Evolutionary conservation across 2,888 invertebrate species (phyloP), one percentile per base, ranked within the genome.

Genomic region (Balanococcus diminutus): DNA sequence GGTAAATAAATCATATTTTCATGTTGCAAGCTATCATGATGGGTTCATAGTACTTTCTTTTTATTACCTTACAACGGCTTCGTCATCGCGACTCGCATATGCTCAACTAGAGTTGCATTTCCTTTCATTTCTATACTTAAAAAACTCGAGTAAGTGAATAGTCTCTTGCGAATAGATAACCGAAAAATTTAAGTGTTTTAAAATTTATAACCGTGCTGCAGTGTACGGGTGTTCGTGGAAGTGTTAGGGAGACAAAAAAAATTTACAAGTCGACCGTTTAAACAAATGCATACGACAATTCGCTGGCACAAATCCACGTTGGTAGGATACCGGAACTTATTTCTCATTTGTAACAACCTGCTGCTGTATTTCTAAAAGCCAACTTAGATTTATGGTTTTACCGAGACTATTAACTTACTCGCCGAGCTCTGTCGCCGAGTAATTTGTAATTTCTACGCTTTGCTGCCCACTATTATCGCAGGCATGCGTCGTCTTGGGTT

Each of bases 391-490:
- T 82, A 82, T 82, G 82, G 82, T 82, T 82, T 82, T 32, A 82
- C 19, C n/a, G 32, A 82, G 31, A 46, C 82, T 51, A 82, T 82
- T 82, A 82, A 82, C 82, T 82, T 51, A 56, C 22, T 82, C 31
- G 19, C n/a, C n/a, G n/a, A n/a, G 22, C 51, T 56, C 56, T 19
- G 75, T n/a, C 32, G 56, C 46, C 56, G 51, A 46, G 82, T 82
- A 82, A 82, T 82, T 82, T 82, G 82, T 82, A 82, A 82, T 82
- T 82, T 82, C 82, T 51, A 82, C 82, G 82, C 82, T 82, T 56
- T 82, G 82, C 82, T 51, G 82, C 28, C 56, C 82, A 51, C 75
- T 36, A 79, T 79, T 79, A 79, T 79, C 25, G 28, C 4, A 22
- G 36, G 32, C 75, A 79, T 79, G 75, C 75, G 75, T 36, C 22